A percentile compares a stretch with the other conserved stretches of the same genome.
These are phyloP conservation scores for Diadegma fenestrale DNA, from an alignment of 2,888 invertebrate genomes.

Conservation along the genomic window DNA sequence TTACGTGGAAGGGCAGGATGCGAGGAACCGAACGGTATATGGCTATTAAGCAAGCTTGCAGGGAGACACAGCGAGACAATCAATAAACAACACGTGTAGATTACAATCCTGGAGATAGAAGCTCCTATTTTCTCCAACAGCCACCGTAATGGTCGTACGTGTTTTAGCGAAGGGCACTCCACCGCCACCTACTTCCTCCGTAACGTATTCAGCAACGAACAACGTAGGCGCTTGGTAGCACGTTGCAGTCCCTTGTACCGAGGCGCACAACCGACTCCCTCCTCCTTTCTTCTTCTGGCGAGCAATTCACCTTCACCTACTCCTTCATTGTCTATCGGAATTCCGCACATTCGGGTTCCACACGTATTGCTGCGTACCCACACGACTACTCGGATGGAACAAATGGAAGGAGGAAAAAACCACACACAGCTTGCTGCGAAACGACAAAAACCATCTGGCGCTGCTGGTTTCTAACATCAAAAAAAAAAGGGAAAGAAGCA, in stretches of 20 bases:
- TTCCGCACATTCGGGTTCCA: constrained; percentile 54
- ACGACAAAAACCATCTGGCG: constrained; percentile 28
- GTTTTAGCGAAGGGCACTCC: constrained; percentile 74
- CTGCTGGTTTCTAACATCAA: constrained; percentile 57
- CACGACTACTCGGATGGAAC: background rate
- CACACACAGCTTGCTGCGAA: constrained; percentile 33
- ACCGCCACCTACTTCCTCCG: constrained; percentile 68
- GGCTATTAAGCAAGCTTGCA: constrained; percentile 65
- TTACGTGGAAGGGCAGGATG: constrained; percentile 39
- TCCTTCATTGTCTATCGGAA: constrained; percentile 64
- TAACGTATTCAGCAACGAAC: constrained; percentile 70
- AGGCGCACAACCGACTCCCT: constrained; percentile 16
- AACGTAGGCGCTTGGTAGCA: constrained; percentile 53
- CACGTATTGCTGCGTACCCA: constrained; percentile 37
- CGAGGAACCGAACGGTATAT: constrained; percentile 38
- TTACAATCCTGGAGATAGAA: constrained; percentile 82
- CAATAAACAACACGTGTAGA: constrained; percentile 84
- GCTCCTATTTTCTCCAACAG: constrained; percentile 82
- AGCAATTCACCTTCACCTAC: constrained; percentile 62
- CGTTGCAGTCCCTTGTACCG: constrained; percentile 61
- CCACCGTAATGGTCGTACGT: constrained; percentile 83
- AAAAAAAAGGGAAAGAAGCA: constrained; percentile 30
- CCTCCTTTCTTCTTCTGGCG: constrained; percentile 50
- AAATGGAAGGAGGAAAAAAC: constrained; percentile 22
- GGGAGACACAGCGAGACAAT: constrained; percentile 82